Conservation (phyloP, 2,888 invertebrate species). For the Lasioglossum malachurum region DNA sequence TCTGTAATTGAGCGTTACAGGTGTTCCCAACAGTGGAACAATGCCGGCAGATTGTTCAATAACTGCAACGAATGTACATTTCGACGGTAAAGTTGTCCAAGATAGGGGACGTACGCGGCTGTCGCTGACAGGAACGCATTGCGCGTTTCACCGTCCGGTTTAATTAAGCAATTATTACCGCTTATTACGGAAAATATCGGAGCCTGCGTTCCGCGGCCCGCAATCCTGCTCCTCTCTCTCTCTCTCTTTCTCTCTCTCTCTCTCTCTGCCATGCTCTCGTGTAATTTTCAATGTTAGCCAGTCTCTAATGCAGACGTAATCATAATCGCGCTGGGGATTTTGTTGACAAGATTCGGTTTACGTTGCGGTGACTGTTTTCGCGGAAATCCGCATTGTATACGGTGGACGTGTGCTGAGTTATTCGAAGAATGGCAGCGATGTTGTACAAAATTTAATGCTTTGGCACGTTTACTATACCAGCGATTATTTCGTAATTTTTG, state of each 20-base stretch:
- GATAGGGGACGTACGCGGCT: slow-evolving; percentile 77
- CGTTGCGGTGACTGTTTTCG: not conserved
- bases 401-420: not conserved
- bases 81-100: slow-evolving; percentile 78
- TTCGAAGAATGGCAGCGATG: not conserved
- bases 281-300: slow-evolving; percentile 46
- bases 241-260: slow-evolving; percentile 17
- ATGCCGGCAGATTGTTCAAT: slow-evolving; percentile 77
- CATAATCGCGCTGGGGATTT: slow-evolving; percentile 11
- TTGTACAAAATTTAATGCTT: not conserved
- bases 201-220: slow-evolving; percentile 24
- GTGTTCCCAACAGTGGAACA: slow-evolving; percentile 72
- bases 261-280: slow-evolving; percentile 16
- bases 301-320: slow-evolving; percentile 14
- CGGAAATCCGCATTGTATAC: not conserved
- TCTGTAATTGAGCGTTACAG: slow-evolving; percentile 77
- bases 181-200: slow-evolving; percentile 77
- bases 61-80: slow-evolving; percentile 80
- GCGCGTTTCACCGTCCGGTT: slow-evolving; percentile 73
- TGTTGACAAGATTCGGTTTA: not conserved
- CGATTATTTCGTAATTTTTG: not conserved
- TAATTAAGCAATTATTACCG: slow-evolving; percentile 81
- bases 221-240: not conserved
- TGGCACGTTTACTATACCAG: not conserved
- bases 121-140: slow-evolving; percentile 79